Evolutionary conservation across 92 coral and sea anemone species (phyloP), one percentile per base, ranked within the genome.

Genomic region (Siderastrea radians): DNA sequence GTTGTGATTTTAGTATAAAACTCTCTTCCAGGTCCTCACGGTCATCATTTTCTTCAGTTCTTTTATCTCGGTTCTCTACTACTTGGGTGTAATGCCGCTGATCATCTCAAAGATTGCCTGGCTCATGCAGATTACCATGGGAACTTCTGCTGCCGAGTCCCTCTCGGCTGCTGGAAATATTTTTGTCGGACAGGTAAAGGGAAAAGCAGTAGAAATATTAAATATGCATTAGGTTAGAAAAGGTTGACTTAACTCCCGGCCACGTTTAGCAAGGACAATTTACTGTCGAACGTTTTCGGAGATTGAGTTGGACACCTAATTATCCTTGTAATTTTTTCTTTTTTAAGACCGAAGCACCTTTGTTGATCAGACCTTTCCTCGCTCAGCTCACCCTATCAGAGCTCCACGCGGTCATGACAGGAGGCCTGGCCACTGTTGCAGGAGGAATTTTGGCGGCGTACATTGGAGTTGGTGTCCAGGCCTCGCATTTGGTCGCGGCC

Each of bases 361-460:
- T 96, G 77, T 53, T 96, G 90, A 93, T 96, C 61, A 90, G 96
- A 68, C 99, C 99, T 62, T 96, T 96, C 79, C 88, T 96, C n/a
- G 88, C 82, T 68, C 87, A 86, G 60, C 86, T 96, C 67, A 96
- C 99, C 48, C 94, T 82, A 74, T 95, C 98, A 44, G 99, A 96
- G 86, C 95, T 96, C 43, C 99, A 96, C 73, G 99, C 99, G 61
- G 95, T 96, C 79, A 96, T 96, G 99, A 96, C 99, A n/a, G 95
- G 99, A 19, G 99, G 99, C 71, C 93, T 96, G 73, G 99, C 99
- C 53, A 96, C 99, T 72, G 95, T 96, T 7, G 99, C 99, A 6
- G 99, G 99, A 50, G 98, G 96, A 13, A 74, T 96, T 44, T 57
- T 96, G 72, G 99, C 98, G 51, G 96, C 96, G 1, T 96, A 93